Conservation (phyloP, 2,113 vertebrate species). For the Recurvirostra avosetta region DNA sequence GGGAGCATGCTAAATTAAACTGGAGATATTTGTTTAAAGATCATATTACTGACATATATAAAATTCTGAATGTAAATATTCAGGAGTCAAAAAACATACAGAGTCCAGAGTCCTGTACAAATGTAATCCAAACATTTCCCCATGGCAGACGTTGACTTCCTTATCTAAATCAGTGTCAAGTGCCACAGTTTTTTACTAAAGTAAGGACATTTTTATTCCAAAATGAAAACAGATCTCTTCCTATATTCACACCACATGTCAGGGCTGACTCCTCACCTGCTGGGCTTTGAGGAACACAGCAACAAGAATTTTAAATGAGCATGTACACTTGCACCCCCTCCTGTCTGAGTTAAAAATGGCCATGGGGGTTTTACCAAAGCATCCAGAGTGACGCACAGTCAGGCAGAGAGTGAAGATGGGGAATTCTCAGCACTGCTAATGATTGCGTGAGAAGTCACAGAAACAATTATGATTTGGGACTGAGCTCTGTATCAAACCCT, state of each 20-base stretch:
- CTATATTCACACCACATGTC: not conserved
- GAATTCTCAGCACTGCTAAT: not conserved
- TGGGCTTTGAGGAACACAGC: not conserved
- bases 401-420: not conserved
- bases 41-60: not conserved
- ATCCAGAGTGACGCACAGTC: not conserved
- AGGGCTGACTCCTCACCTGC: not conserved
- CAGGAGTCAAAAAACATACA: not conserved
- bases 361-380: not conserved
- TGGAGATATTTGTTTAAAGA: not conserved
- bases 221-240: not conserved
- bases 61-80: not conserved
- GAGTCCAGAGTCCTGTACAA: not conserved
- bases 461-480: not conserved
- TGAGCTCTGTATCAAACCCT: not conserved
- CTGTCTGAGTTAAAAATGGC: not conserved
- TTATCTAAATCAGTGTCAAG: not conserved
- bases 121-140: not conserved
- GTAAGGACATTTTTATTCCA: not conserved
- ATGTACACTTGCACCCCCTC: not conserved
- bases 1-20: not conserved
- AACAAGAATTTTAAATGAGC: not conserved
- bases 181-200: not conserved
- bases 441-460: not conserved
- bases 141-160: not conserved